Percentiles rank a stretch among this genome's conserved stretches.
These are phyloP conservation scores for Drosophila paucipuncta DNA, from an alignment of 2,888 invertebrate genomes.

Conservation along the genomic window DNA sequence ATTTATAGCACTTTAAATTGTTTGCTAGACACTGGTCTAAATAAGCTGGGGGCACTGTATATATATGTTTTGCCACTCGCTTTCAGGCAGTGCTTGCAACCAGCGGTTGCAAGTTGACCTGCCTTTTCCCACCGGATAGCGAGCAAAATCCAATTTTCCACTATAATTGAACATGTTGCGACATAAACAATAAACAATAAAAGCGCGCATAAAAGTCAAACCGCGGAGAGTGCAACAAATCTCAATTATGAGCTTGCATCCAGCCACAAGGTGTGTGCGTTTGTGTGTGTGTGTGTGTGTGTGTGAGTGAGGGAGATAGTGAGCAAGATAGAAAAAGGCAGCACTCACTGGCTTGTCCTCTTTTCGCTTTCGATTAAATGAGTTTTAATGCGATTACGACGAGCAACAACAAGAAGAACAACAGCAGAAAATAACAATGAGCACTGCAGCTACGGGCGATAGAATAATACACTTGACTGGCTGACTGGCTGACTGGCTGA, in stretches of 20 bases:
- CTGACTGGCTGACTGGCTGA: conserved; percentile 21
- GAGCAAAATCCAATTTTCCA: conserved; percentile 71
- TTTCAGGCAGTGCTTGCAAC: background rate
- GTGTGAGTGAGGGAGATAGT: conserved; percentile 1
- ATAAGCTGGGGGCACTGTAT: no score
- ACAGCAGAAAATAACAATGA: background rate
- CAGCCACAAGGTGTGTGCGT: conserved; percentile 42
- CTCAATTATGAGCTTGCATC: conserved; percentile 71
- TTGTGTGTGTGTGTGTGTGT: background rate
- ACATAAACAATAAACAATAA: conserved; percentile 75
- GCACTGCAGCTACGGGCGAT: conserved; percentile 11
- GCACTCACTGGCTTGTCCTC: conserved; percentile 28
- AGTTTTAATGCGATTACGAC: conserved; percentile 77
- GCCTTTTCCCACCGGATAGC: conserved; percentile 16
- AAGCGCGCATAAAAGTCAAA: conserved; percentile 72
- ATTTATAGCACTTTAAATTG: no score
- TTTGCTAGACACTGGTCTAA: no score
- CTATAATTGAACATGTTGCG: conserved; percentile 77
- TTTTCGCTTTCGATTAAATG: conserved; percentile 76
- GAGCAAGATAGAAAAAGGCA: conserved; percentile 8
- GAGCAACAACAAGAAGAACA: conserved; percentile 25
- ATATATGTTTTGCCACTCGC: background rate
- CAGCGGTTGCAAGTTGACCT: conserved; percentile 27
- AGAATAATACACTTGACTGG: conserved; percentile 64
- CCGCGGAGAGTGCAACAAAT: conserved; percentile 72